These are phyloP conservation scores for Acholoe squamosa DNA, from an alignment of 2,888 invertebrate genomes.

Conservation along the genomic window DNA sequence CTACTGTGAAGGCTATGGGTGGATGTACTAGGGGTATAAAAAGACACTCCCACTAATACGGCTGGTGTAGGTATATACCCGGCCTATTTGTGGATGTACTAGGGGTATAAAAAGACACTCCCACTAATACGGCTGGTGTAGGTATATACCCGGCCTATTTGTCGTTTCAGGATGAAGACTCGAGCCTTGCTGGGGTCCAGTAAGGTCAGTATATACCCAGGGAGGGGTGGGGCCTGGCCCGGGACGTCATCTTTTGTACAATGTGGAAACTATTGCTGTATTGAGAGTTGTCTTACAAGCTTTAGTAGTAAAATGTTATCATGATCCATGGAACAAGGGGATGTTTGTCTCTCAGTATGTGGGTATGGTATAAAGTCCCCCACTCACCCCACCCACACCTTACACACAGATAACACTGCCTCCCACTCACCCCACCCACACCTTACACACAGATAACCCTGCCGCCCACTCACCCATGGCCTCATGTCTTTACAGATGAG, in stretches of 20 bases:
- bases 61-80: conserved; percentile 28
- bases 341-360: too few species aligned
- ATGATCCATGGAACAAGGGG: too few species aligned
- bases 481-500: conserved; percentile 88
- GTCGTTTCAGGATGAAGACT: conserved; percentile 15
- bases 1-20: too few species aligned
- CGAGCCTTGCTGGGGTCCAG: neutral
- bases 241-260: too few species aligned
- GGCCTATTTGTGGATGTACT: too few species aligned
- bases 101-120: neutral
- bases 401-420: neutral
- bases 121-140: conserved; percentile 33
- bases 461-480: neutral
- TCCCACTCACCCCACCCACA: neutral
- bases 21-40: too few species aligned
- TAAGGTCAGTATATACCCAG: neutral
- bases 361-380: too few species aligned
- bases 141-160: conserved; percentile 29
- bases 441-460: neutral
- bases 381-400: neutral
- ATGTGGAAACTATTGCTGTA: too few species aligned
- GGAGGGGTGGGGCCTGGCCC: too few species aligned
- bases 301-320: too few species aligned
- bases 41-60: neutral
- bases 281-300: too few species aligned